A percentile compares a stretch with the other conserved stretches of the same genome.
Conservation (phyloP, 2,888 invertebrate genomes). For the Helicoverpa assulta region DNA sequence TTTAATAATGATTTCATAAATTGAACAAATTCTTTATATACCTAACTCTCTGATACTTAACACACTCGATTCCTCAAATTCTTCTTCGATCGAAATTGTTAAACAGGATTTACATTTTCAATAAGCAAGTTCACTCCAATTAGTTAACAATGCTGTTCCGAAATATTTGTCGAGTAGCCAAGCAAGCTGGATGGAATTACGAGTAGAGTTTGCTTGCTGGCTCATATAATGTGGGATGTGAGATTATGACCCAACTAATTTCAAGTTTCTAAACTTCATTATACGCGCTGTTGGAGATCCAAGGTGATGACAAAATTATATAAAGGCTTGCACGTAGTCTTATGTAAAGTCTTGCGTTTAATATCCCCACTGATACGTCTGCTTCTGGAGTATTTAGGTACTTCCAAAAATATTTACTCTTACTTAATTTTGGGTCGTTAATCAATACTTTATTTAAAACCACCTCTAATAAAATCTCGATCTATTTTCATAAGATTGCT, state of each 20-base stretch:
- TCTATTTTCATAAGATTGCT: constrained; percentile 14
- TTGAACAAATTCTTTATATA: constrained; percentile 30
- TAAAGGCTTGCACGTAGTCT: constrained; percentile 66
- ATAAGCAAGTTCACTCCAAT: constrained; percentile 63
- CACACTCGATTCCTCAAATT: constrained; percentile 29
- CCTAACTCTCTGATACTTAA: no score
- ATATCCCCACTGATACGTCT: constrained; percentile 35
- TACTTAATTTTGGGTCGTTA: not conserved
- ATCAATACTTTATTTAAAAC: constrained; percentile 10
- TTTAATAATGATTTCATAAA: constrained; percentile 5
- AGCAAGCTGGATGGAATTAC: constrained; percentile 55
- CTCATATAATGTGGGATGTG: constrained; percentile 75
- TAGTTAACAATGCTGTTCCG: constrained; percentile 63
- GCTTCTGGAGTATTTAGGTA: not conserved
- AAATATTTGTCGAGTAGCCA: constrained; percentile 62
- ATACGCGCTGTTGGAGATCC: constrained; percentile 83
- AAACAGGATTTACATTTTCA: constrained; percentile 58
- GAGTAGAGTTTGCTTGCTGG: constrained; percentile 65
- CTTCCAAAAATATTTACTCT: constrained; percentile 10
- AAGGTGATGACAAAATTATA: constrained; percentile 82
- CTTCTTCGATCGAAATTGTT: constrained; percentile 48
- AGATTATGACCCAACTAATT: constrained; percentile 85
- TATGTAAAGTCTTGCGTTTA: constrained; percentile 44
- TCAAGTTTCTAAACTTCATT: constrained; percentile 87
- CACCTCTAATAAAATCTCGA: constrained; percentile 1